These are phyloP conservation scores for Laspeyria flexula DNA, from an alignment of 2,888 invertebrate genomes.

Conservation along the genomic window DNA sequence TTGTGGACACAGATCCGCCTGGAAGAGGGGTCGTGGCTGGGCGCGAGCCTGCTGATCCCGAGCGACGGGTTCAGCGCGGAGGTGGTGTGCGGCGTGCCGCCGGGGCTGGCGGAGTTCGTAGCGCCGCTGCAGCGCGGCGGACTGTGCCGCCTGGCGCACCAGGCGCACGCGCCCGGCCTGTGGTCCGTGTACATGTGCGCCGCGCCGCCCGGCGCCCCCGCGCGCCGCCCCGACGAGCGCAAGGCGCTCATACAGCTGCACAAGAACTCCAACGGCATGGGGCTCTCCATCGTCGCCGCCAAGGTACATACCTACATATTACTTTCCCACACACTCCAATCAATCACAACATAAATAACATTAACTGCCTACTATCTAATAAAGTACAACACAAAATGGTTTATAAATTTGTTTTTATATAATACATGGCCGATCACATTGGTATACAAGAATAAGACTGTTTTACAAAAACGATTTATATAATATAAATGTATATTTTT, in stretches of 20 bases:
- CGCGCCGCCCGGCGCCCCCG: constrained; percentile 82
- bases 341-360: not conserved
- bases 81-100: constrained; percentile 97
- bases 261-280: constrained; percentile 98
- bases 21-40: constrained; percentile 96
- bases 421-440: no score
- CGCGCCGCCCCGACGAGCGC: no score
- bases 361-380: no score
- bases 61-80: constrained; percentile 99
- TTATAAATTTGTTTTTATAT: no score
- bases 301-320: constrained; percentile 90
- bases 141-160: constrained; percentile 95
- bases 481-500: no score
- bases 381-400: no score
- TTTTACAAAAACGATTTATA: no score
- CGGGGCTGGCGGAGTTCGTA: constrained; percentile 95
- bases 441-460: no score
- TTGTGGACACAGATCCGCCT: constrained; percentile 86
- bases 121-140: constrained; percentile 94
- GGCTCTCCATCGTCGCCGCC: constrained; percentile 99
- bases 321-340: not conserved
- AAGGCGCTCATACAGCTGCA: constrained; percentile 95
- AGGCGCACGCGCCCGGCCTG: constrained; percentile 95
- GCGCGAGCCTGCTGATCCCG: constrained; percentile 96
- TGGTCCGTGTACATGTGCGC: constrained; percentile 97